Evolutionary conservation across 1,140 invertebrate species (phyloP).

Genomic region (Armadillidium nasatum): DNA sequence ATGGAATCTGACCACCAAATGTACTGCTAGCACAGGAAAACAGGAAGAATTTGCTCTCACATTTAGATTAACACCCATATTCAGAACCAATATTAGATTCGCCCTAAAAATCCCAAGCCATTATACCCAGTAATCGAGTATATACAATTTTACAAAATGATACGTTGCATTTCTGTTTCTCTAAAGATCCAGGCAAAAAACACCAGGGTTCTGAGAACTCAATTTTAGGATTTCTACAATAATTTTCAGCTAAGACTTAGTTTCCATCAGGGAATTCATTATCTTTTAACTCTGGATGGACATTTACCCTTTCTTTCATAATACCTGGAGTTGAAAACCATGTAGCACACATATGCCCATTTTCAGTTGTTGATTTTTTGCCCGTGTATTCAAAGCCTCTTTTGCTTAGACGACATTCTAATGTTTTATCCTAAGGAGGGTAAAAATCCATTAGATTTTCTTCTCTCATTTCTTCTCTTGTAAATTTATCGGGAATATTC

Average conservation of each 20-base stretch:
- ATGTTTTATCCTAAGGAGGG: background rate
- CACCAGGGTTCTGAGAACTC: background rate
- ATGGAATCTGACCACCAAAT: background rate
- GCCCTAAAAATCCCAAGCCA: background rate
- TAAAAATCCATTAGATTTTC: background rate
- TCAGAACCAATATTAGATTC: background rate
- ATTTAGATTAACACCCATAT: background rate
- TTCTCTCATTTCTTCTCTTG: background rate
- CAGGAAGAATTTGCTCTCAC: background rate
- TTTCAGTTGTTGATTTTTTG: background rate
- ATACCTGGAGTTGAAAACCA: background rate
- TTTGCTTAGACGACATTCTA: background rate
- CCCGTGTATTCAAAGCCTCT: background rate
- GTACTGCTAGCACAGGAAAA: background rate
- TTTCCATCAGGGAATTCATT: background rate
- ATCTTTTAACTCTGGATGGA: background rate
- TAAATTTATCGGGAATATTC: constrained; percentile 2
- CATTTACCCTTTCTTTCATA: background rate
- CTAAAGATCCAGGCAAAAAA: constrained; percentile 1
- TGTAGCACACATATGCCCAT: background rate
- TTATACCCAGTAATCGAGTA: background rate
- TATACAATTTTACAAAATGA: background rate
- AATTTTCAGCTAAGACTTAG: background rate
- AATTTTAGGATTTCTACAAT: background rate
- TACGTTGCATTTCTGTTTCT: background rate